phyloP scores from a whole-genome alignment of 2,797 vertebrate genomes.

The Cyclura pinguis region DNA sequence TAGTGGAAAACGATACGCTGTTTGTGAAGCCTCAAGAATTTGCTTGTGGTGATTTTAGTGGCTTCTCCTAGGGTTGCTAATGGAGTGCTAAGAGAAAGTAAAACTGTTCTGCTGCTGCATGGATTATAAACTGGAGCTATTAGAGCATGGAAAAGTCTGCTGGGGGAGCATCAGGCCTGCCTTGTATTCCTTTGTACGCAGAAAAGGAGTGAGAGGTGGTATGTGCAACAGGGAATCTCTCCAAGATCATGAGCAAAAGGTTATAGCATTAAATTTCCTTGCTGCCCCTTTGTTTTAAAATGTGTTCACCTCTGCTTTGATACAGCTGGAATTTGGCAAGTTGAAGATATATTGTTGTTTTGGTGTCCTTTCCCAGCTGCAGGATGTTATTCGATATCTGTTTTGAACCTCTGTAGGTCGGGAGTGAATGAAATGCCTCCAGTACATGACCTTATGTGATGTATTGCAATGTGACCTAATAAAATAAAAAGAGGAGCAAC shows the following conservation, averaged over 20 bases:
- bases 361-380: slow-evolving; percentile 31
- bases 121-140: slow-evolving; percentile 15
- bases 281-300: slow-evolving; percentile 47
- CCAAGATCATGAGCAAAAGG: slow-evolving; percentile 40
- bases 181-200: slow-evolving; percentile 44
- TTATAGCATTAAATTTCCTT: slow-evolving; percentile 36
- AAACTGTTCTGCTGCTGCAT: neutral
- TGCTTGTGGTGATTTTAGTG: slow-evolving; percentile 13
- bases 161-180: neutral
- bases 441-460: slow-evolving; percentile 30
- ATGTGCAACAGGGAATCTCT: neutral
- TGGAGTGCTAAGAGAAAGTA: slow-evolving; percentile 21
- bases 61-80: slow-evolving; percentile 10
- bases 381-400: slow-evolving; percentile 14
- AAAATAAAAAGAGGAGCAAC: neutral
- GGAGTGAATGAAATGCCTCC: slow-evolving; percentile 46
- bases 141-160: slow-evolving; percentile 1
- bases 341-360: slow-evolving; percentile 22
- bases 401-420: slow-evolving; percentile 33
- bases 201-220: no score
- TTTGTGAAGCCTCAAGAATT: slow-evolving; percentile 7
- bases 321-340: slow-evolving; percentile 26
- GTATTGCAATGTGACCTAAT: slow-evolving; percentile 44
- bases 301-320: fast-evolving
- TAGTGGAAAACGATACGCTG: slow-evolving; percentile 4